Conservation (phyloP, 2,888 invertebrate species). For the Resseliella maxima region DNA sequence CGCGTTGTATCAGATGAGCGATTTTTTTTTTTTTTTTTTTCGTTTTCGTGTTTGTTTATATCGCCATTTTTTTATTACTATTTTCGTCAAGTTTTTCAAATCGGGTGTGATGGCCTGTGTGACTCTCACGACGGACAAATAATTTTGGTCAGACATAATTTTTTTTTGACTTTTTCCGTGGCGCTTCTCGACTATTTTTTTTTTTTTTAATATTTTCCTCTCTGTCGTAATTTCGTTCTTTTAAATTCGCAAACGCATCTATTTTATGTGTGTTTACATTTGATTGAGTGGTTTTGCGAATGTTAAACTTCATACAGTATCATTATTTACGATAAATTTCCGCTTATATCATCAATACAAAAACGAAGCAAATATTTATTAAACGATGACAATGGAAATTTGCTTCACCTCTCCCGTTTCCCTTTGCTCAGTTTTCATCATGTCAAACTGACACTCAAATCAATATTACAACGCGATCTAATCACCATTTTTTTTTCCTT, state of each 20-base stretch:
- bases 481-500: neutral
- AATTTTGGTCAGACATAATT: too few species aligned
- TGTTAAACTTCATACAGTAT: neutral
- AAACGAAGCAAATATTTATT: slow-evolving; percentile 46
- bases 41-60: too few species aligned
- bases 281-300: slow-evolving; percentile 7
- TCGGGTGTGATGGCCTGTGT: neutral
- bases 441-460: neutral
- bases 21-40: neutral
- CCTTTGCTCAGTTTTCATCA: neutral
- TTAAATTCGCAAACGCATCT: neutral
- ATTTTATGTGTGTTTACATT: neutral
- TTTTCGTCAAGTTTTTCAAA: neutral
- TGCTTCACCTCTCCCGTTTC: neutral
- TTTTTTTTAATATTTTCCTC: neutral
- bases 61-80: too few species aligned
- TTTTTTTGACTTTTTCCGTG: neutral
- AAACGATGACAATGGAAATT: slow-evolving; percentile 36
- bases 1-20: neutral
- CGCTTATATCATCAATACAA: slow-evolving; percentile 42
- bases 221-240: neutral
- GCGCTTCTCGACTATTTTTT: neutral
- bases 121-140: too few species aligned
- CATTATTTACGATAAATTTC: slow-evolving; percentile 46
- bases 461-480: neutral